Conservation (phyloP, 1,140 invertebrate species). For the Tetraneura akinire region DNA sequence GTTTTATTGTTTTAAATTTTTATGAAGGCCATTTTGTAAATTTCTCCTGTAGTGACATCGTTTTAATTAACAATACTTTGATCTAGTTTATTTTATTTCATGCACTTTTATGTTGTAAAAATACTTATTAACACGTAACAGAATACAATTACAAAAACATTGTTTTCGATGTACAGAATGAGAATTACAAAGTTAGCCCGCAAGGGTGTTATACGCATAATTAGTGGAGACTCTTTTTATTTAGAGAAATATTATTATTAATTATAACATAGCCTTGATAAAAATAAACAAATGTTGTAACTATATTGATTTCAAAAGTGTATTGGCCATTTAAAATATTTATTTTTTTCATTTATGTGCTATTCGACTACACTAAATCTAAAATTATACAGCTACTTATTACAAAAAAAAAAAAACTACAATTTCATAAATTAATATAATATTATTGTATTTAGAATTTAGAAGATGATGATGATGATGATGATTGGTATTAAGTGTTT, state of each 20-base stretch:
- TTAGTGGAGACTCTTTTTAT: neutral
- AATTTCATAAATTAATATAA: no score
- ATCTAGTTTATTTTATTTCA: conserved; percentile 19
- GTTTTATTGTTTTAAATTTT: neutral
- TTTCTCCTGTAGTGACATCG: neutral
- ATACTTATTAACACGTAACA: neutral
- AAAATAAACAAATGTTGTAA: neutral
- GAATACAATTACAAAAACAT: neutral
- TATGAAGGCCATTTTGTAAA: neutral
- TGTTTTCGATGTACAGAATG: neutral
- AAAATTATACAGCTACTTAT: no score
- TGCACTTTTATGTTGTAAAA: neutral
- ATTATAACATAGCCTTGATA: neutral
- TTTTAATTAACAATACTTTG: neutral
- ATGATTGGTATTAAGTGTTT: no score
- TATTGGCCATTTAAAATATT: no score
- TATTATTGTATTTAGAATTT: no score
- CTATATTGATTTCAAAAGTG: no score
- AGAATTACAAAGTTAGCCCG: no score
- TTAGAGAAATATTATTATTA: neutral
- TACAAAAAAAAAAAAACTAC: no score
- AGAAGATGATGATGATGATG: no score
- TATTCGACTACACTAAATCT: no score
- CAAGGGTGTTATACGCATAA: neutral
- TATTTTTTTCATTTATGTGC: no score